Evolutionary conservation across 2,888 invertebrate genomes (phyloP).

Genomic region (Epinotia bilunana): DNA sequence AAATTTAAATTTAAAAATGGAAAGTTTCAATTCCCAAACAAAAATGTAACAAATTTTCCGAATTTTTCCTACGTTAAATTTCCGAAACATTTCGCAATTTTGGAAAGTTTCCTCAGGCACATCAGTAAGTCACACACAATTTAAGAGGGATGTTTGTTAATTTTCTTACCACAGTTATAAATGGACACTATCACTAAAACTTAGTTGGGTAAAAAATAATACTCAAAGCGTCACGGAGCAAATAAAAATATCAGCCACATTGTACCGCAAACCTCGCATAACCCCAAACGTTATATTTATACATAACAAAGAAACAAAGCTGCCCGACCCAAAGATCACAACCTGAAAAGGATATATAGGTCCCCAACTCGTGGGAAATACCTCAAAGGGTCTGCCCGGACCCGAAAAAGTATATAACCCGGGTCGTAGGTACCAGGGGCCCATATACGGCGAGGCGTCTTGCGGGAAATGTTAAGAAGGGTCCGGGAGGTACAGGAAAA

Average conservation of each 20-base stretch:
- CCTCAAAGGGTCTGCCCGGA: conserved; percentile 79
- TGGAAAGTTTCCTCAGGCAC: too few species aligned
- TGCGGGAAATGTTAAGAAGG: conserved; percentile 83
- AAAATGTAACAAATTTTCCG: too few species aligned
- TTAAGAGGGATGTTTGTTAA: too few species aligned
- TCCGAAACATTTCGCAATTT: too few species aligned
- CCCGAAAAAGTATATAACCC: conserved; percentile 83
- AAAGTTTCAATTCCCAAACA: too few species aligned
- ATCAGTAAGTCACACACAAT: too few species aligned
- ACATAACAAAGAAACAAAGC: conserved; percentile 67
- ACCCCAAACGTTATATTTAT: conserved; percentile 71
- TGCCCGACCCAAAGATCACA: conserved; percentile 73
- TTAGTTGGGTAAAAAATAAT: background rate
- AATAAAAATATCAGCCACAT: conserved; percentile 41
- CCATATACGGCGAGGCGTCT: conserved; percentile 78
- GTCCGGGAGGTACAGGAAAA: conserved; percentile 77
- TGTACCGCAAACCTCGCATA: conserved; percentile 52
- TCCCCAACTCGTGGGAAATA: conserved; percentile 71
- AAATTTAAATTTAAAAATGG: too few species aligned
- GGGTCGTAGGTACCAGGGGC: conserved; percentile 73
- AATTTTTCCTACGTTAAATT: too few species aligned
- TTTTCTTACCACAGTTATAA: too few species aligned
- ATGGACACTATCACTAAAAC: background rate
- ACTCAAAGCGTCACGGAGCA: background rate
- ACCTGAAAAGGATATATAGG: conserved; percentile 77